phyloP scores from a whole-genome alignment of 1,140 invertebrate genomes.

The Drosophila arawakana region DNA sequence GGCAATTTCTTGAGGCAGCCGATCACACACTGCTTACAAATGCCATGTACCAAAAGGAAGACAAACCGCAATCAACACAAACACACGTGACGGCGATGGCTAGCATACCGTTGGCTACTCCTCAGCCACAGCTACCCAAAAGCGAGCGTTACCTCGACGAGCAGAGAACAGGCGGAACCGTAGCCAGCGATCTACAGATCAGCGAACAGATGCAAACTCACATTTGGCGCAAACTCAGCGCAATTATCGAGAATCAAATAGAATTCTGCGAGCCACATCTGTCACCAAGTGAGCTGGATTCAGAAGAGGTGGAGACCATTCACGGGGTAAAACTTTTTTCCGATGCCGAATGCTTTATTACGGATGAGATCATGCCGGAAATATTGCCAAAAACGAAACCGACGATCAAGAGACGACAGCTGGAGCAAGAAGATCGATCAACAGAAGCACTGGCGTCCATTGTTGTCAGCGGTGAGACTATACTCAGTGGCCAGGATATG shows the following conservation, averaged over 20 bases:
- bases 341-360: constrained; percentile 54
- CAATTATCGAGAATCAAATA: constrained; percentile 56
- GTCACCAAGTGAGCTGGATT: neutral
- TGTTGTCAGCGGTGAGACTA: constrained; percentile 40
- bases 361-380: constrained; percentile 24
- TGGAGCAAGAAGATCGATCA: constrained; percentile 16
- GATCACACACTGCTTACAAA: constrained; percentile 63
- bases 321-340: constrained; percentile 39
- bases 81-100: neutral
- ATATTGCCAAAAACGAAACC: constrained; percentile 45
- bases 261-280: constrained; percentile 28
- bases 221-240: constrained; percentile 57
- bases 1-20: constrained; percentile 57
- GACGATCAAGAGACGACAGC: constrained; percentile 30
- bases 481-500: constrained; percentile 44
- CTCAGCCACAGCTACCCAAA: constrained; percentile 1
- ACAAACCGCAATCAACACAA: too few species aligned
- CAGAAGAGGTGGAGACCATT: neutral
- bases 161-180: constrained; percentile 5
- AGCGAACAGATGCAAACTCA: constrained; percentile 63
- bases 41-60: constrained; percentile 49
- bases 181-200: constrained; percentile 45
- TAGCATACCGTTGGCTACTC: neutral
- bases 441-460: constrained; percentile 9
- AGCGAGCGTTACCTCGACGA: constrained; percentile 59